A percentile compares a stretch with the other conserved stretches of the same genome.
These are phyloP conservation scores for Ptychoptera contaminata DNA, from an alignment of 2,888 invertebrate genomes.

Conservation along the genomic window DNA sequence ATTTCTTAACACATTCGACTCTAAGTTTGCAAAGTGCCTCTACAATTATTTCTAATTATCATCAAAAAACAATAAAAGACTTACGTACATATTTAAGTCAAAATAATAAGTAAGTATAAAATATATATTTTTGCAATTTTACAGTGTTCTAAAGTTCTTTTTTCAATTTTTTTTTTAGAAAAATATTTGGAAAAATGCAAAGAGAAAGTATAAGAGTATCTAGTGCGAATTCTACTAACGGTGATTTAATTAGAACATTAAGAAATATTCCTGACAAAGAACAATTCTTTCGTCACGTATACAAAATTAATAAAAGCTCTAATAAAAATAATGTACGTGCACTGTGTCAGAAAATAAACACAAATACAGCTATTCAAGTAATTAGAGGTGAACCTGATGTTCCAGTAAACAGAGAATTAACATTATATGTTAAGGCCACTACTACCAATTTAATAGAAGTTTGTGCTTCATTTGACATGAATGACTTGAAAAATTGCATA, in stretches of 20 bases:
- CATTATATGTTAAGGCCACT: too few species aligned
- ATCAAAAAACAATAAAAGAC: constrained; percentile 13
- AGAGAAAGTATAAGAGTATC: constrained; percentile 20
- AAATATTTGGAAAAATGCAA: constrained; percentile 21
- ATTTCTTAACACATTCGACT: constrained; percentile 24
- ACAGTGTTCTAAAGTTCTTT: too few species aligned
- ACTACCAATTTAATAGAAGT: too few species aligned
- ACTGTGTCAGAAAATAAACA: constrained; percentile 15
- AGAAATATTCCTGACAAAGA: constrained; percentile 21
- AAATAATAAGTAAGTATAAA: constrained; percentile 18
- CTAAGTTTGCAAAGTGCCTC: constrained; percentile 24
- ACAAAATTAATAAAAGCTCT: constrained; percentile 14
- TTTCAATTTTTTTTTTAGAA: constrained; percentile 13
- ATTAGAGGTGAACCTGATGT: too few species aligned
- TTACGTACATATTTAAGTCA: constrained; percentile 20
- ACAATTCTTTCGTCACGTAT: constrained; percentile 23
- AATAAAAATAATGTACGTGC: constrained; percentile 14
- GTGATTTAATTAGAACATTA: constrained; percentile 22
- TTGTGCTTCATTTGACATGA: too few species aligned
- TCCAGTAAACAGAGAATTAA: too few species aligned
- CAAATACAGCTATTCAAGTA: too few species aligned
- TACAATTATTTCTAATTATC: constrained; percentile 18
- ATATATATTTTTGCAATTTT: too few species aligned
- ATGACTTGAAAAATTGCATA: not conserved
- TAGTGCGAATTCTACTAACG: constrained; percentile 17